Percentiles rank a stretch among this genome's conserved stretches.
These are phyloP conservation scores for Dasyurus viverrinus DNA, from an alignment of 2,113 vertebrate genomes.

Conservation along the genomic window DNA sequence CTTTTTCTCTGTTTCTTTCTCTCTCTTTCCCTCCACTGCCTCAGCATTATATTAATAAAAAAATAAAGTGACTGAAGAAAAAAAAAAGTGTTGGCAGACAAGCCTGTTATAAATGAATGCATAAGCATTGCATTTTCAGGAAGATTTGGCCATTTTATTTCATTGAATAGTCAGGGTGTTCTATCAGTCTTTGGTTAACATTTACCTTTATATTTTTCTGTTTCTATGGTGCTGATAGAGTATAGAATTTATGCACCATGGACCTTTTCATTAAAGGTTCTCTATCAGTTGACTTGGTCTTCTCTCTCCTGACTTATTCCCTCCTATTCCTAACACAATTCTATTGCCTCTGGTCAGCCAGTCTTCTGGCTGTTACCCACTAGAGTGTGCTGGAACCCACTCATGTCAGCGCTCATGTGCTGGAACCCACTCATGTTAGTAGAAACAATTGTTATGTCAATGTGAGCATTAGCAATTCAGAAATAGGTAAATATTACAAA, in stretches of 20 bases:
- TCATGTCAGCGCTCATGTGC: background rate
- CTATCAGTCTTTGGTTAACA: constrained; percentile 37
- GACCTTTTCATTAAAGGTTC: constrained; percentile 5
- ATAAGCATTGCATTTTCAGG: background rate
- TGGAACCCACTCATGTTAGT: background rate
- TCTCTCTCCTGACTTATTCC: constrained; percentile 12
- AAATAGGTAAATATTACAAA: background rate
- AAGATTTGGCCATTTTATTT: constrained; percentile 46
- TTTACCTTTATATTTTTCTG: constrained; percentile 27
- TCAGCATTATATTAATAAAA: constrained; percentile 46
- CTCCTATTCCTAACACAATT: constrained; percentile 13
- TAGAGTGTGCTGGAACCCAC: background rate
- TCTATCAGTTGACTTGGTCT: constrained; percentile 24
- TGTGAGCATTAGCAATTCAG: background rate
- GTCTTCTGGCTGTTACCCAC: constrained; percentile 4
- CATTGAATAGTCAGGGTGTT: background rate
- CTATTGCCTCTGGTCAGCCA: constrained; percentile 40
- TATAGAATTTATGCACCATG: constrained; percentile 1
- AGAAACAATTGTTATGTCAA: background rate
- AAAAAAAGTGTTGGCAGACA: background rate
- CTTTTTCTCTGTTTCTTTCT: background rate
- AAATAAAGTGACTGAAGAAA: constrained; percentile 16
- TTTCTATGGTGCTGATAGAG: constrained; percentile 10
- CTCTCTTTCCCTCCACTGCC: background rate
- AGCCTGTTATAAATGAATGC: background rate